A percentile compares a stretch with the other conserved stretches of the same genome.
phyloP scores from a whole-genome alignment of 2,888 invertebrate genomes.

The Melieria crassipennis region DNA sequence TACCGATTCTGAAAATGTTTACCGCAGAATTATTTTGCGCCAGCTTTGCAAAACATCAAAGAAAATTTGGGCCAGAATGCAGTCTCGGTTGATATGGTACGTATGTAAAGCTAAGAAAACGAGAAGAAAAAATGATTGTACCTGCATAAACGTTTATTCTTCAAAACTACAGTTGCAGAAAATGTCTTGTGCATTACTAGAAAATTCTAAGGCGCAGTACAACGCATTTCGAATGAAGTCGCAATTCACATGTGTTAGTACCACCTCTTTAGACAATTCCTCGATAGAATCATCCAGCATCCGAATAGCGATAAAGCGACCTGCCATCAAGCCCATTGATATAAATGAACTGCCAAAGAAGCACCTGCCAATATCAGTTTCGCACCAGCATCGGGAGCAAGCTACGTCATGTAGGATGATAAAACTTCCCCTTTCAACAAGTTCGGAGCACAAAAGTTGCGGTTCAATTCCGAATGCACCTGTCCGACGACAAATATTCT shows the following conservation, averaged over 20 bases:
- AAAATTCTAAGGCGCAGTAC: conserved; percentile 64
- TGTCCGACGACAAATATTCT: conserved; percentile 65
- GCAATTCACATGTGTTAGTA: conserved; percentile 23
- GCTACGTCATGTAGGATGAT: not conserved
- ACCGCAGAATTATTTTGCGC: conserved; percentile 71
- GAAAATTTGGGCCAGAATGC: conserved; percentile 70
- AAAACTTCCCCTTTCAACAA: not conserved
- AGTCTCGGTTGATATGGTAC: conserved; percentile 70
- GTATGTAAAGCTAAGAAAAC: conserved; percentile 42
- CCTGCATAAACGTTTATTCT: not conserved
- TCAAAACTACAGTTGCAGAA: conserved; percentile 54
- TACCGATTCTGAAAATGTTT: not conserved
- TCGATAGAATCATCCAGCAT: conserved; percentile 33
- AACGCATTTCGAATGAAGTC: conserved; percentile 53
- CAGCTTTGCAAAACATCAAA: conserved; percentile 72
- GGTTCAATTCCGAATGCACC: conserved; percentile 18
- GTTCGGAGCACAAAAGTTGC: conserved; percentile 23
- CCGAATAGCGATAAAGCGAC: conserved; percentile 53
- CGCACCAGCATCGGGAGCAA: conserved; percentile 14
- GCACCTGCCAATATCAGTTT: conserved; percentile 37
- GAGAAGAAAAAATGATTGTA: not conserved
- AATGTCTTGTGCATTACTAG: conserved; percentile 63
- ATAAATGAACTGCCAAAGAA: conserved; percentile 44
- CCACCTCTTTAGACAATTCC: not conserved
- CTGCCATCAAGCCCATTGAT: conserved; percentile 46